Percentiles rank a stretch among this genome's conserved stretches.
phyloP scores from a whole-genome alignment of 2,888 invertebrate genomes.

The Cremastobaeus sp. region DNA sequence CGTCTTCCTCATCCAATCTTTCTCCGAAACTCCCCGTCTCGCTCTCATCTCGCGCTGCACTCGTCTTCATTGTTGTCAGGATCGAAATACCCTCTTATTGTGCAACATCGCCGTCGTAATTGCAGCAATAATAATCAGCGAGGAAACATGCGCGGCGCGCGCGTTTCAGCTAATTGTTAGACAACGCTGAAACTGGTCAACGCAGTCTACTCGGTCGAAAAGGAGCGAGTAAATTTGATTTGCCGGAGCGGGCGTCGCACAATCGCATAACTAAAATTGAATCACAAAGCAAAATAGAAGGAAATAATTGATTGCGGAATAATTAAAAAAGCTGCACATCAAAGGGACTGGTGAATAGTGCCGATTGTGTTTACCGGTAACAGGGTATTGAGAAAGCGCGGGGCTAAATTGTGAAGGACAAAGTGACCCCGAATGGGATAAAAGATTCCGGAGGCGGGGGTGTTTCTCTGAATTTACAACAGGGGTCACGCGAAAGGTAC shows the following conservation, averaged over 20 bases:
- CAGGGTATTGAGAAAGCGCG: slow-evolving; percentile 56
- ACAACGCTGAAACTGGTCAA: slow-evolving; percentile 22
- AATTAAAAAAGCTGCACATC: slow-evolving; percentile 73
- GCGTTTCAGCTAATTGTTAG: slow-evolving; percentile 35
- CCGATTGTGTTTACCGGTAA: slow-evolving; percentile 64
- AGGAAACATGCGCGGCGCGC: slow-evolving; percentile 37
- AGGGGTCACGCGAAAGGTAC: slow-evolving; percentile 32
- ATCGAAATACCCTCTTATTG: slow-evolving; percentile 69
- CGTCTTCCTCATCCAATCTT: slow-evolving; percentile 54
- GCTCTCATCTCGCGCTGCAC: slow-evolving; percentile 57
- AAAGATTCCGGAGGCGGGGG: slow-evolving; percentile 38
- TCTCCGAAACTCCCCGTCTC: slow-evolving; percentile 38
- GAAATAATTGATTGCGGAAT: slow-evolving; percentile 61
- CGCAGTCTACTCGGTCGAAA: too few species aligned
- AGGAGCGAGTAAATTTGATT: too few species aligned
- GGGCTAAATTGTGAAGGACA: slow-evolving; percentile 30
- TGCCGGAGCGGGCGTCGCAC: too few species aligned
- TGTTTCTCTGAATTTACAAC: slow-evolving; percentile 40
- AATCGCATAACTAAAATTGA: too few species aligned
- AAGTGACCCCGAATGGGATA: slow-evolving; percentile 45
- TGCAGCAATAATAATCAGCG: slow-evolving; percentile 76
- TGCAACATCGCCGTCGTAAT: slow-evolving; percentile 74
- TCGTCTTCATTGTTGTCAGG: slow-evolving; percentile 69
- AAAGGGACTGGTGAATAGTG: slow-evolving; percentile 59
- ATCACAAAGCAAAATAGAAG: slow-evolving; percentile 45